Conservation (phyloP, 2,113 vertebrate species). For the Apistogramma diplotaenia region DNA sequence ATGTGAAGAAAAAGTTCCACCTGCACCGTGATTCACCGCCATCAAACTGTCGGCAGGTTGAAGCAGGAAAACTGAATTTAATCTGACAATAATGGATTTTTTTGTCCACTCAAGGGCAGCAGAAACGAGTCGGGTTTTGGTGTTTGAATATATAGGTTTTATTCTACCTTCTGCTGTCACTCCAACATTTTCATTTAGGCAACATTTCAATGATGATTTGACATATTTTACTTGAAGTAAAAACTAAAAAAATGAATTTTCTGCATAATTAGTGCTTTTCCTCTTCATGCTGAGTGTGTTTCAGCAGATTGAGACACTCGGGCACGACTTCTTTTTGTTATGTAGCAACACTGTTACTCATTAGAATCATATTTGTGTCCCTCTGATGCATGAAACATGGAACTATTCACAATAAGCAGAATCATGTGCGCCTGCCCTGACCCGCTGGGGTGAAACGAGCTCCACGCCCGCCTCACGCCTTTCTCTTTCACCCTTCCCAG, state of each 20-base stretch:
- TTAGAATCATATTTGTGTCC: no score
- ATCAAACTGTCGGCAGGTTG: not conserved
- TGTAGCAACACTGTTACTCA: no score
- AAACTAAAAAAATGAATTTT: no score
- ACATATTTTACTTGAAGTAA: not conserved
- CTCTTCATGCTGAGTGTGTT: no score
- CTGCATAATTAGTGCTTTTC: no score
- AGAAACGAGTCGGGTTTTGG: not conserved
- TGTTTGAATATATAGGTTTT: not conserved
- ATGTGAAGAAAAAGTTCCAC: conserved; percentile 13
- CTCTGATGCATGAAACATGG: no score
- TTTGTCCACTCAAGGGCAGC: not conserved
- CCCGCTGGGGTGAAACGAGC: not conserved
- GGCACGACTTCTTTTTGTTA: no score
- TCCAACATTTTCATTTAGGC: not conserved
- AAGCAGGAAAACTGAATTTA: not conserved
- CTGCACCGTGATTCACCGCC: not conserved
- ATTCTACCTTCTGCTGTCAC: not conserved
- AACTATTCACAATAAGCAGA: not conserved
- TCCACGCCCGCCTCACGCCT: not conserved
- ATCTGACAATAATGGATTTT: not conserved
- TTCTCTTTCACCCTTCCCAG: conserved; percentile 53
- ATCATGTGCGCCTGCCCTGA: not conserved
- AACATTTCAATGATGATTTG: not conserved
- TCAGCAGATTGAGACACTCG: no score